Base-by-base conservation (phyloP, 2,113 vertebrate genomes). In the Triplophysa tibetana region DNA sequence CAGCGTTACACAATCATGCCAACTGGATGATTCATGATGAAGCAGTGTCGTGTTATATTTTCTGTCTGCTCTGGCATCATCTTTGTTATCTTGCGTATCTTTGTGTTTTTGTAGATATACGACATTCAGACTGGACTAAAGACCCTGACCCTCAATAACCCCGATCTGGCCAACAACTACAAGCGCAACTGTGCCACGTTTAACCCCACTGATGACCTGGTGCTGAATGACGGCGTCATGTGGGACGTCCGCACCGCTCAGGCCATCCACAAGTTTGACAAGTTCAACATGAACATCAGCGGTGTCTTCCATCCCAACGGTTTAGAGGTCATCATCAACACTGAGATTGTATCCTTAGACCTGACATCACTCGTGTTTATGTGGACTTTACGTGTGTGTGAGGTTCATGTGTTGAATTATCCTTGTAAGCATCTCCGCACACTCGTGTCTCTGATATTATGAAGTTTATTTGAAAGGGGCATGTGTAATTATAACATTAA, bases 231-330 rank as follows among this genome's bases (percentile, higher is more conserved):
- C 77, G 98, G 98, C 13, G 97, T 99, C 80, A 92, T 99, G 82
- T 99, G 98, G 98, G 98, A 99, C 77, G 95, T 99, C 61, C 97
- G 97, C 86, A 96, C 95, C 0, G 93, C 96, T 80, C 96, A 98
- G 90, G 98, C 98, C 88, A 97, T 99, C 83, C 98, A 99, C 90
- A 99, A 99, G 89, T 99, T 99, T 86, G 98, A 99, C 92, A 99
- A 99, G 87, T 99, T 99, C 94, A 99, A 99, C 92, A 99, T 99
- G 98, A 99, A 98, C 88, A 99, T 99, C 93, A 99, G 98, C 79
- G 98, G 98, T 0, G 98, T 99, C 78, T 99, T 99, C 86, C 98
- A 99, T 88, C 98, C 98, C 54, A 99, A 98, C 45, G 93, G 96
- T 70, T 90, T 97, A 60, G 98, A 99, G 87, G 95, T 99, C 89